Percentiles rank a stretch among this genome's conserved stretches.
Conservation (phyloP, 1,140 invertebrate species). For the Anastrepha ludens region DNA sequence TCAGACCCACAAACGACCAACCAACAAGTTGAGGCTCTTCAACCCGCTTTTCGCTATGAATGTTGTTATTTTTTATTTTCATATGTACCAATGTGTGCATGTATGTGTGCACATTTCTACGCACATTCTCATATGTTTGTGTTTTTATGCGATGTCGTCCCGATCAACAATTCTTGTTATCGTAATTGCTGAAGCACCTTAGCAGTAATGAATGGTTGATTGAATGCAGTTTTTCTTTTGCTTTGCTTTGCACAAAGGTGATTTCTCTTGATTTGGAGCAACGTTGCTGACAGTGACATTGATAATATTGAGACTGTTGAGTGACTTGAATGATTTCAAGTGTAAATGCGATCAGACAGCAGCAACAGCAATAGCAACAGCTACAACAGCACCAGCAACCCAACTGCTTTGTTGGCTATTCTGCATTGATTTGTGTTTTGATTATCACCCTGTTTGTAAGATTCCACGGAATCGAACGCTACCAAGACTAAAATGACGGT, state of each 20-base stretch:
- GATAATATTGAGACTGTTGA: slow-evolving; percentile 69
- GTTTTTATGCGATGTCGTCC: no score
- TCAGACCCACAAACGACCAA: background rate
- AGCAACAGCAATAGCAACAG: background rate
- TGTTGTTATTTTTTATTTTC: background rate
- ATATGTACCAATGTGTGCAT: background rate
- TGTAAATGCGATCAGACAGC: slow-evolving; percentile 63
- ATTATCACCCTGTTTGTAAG: slow-evolving; percentile 16
- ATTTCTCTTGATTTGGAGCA: slow-evolving; percentile 46
- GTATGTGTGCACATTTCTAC: background rate
- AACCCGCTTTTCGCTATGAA: background rate
- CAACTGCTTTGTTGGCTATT: background rate
- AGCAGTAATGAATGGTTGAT: slow-evolving; percentile 37
- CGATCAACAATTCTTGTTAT: slow-evolving; percentile 5
- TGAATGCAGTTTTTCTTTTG: slow-evolving; percentile 40
- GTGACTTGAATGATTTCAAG: slow-evolving; percentile 70
- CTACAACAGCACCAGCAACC: background rate
- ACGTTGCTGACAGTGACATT: slow-evolving; percentile 73
- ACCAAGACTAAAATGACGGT: background rate
- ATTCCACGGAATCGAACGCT: slow-evolving; percentile 2
- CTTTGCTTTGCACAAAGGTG: background rate
- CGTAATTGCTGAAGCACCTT: slow-evolving; percentile 38
- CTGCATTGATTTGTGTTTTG: slow-evolving; percentile 33
- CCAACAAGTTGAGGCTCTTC: background rate
- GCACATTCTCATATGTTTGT: no score